A percentile compares a stretch with the other conserved stretches of the same genome.
phyloP scores from a whole-genome alignment of 2,113 vertebrate species.

The Cisticola juncidis region DNA sequence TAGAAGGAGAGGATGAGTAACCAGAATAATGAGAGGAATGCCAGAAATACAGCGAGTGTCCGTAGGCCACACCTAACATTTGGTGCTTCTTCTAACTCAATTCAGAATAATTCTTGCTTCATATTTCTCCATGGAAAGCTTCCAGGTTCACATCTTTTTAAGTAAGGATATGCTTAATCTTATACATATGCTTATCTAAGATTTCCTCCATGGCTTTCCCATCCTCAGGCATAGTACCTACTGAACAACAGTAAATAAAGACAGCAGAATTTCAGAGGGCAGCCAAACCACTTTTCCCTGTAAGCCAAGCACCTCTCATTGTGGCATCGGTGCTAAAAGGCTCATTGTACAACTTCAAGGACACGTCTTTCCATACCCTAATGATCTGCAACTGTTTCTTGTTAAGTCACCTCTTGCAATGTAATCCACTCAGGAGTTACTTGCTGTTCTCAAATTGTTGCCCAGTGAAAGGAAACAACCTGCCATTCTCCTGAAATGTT shows the following conservation, averaged over 20 bases:
- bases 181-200: fast-evolving
- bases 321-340: background rate
- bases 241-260: background rate
- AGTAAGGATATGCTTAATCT: background rate
- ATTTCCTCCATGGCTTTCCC: background rate
- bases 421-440: background rate
- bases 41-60: background rate
- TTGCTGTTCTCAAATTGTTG: background rate
- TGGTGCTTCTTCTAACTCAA: background rate
- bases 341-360: background rate
- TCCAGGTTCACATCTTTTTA: background rate
- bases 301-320: background rate
- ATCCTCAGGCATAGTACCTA: background rate
- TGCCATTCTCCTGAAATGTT: background rate
- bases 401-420: background rate
- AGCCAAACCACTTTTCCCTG: background rate
- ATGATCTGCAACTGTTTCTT: background rate
- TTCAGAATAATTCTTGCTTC: background rate
- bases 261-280: background rate
- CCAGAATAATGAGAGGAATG: background rate
- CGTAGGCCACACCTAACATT: background rate
- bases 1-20: background rate
- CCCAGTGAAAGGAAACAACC: background rate
- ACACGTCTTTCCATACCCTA: background rate
- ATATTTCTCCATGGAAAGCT: background rate